A percentile compares a stretch with the other conserved stretches of the same genome.
Evolutionary conservation across 2,797 vertebrate genomes (phyloP).

Genomic region (Cheirogaleus major): DNA sequence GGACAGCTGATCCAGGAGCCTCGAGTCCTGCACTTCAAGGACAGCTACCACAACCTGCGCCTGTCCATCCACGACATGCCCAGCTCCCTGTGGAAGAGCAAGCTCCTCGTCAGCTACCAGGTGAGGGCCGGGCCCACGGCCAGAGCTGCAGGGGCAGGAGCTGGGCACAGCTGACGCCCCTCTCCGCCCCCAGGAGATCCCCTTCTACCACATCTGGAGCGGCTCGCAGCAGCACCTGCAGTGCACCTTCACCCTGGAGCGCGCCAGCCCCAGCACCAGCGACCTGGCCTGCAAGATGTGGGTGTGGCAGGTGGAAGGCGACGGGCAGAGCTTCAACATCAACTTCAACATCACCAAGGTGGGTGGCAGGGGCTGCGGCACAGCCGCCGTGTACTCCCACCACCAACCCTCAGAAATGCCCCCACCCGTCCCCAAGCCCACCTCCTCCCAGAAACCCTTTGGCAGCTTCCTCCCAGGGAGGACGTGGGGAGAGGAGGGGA

Average conservation of each 20-base stretch:
- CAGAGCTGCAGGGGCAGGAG: neutral
- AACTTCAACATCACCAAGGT: conserved; percentile 99
- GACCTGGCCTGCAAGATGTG: conserved; percentile 98
- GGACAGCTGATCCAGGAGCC: conserved; percentile 98
- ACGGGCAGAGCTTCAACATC: conserved; percentile 96
- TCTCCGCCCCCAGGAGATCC: conserved; percentile 91
- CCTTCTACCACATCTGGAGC: conserved; percentile 99
- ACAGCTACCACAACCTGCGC: conserved; percentile 99
- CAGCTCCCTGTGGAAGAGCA: conserved; percentile 98
- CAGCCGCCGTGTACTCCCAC: fast-evolving
- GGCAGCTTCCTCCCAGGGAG: neutral
- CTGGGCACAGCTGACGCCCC: neutral
- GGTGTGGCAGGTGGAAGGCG: conserved; percentile 99
- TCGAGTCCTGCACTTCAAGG: conserved; percentile 97
- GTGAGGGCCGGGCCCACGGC: conserved; percentile 81
- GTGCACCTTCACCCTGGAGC: conserved; percentile 98
- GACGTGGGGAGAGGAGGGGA: neutral
- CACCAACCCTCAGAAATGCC: neutral
- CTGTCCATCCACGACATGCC: conserved; percentile 98
- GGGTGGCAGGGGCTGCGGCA: conserved; percentile 39
- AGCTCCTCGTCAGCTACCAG: conserved; percentile 98
- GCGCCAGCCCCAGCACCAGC: conserved; percentile 95
- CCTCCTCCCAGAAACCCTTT: neutral
- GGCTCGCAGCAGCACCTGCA: conserved; percentile 96
- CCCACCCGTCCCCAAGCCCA: neutral